Evolutionary conservation across 2,888 invertebrate species (phyloP).

Genomic region (Ectobius pallidus): DNA sequence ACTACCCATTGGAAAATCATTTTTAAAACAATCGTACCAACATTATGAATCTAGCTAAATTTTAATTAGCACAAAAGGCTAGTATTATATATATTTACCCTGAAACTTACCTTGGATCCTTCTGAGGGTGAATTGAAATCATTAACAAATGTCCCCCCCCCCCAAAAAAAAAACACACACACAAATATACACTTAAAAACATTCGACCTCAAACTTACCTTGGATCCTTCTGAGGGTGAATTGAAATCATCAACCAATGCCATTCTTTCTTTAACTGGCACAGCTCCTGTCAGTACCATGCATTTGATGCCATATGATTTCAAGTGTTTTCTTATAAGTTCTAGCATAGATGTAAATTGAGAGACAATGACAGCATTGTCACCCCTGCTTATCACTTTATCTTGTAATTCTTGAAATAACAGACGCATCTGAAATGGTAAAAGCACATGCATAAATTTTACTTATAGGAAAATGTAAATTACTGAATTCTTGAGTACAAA

Average conservation of each 20-base stretch:
- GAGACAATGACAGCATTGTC: slow-evolving; percentile 89
- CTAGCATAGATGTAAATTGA: slow-evolving; percentile 88
- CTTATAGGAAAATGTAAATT: too few relatives aligned
- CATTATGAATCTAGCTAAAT: too few relatives aligned
- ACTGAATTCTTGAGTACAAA: too few relatives aligned
- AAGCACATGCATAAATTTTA: too few relatives aligned
- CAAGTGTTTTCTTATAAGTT: slow-evolving; percentile 73
- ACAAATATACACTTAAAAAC: too few relatives aligned
- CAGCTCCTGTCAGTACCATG: slow-evolving; percentile 75
- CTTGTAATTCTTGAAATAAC: slow-evolving; percentile 62
- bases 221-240: slow-evolving; percentile 44
- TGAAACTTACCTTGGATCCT: slow-evolving; percentile 48
- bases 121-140: slow-evolving; percentile 64
- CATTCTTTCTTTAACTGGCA: slow-evolving; percentile 74
- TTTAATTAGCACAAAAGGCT: too few relatives aligned
- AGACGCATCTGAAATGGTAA: slow-evolving; percentile 58
- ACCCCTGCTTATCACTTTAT: slow-evolving; percentile 57
- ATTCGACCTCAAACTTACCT: too few relatives aligned
- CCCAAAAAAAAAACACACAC: too few relatives aligned
- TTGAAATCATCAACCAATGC: slow-evolving; percentile 76
- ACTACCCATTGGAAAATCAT: too few relatives aligned
- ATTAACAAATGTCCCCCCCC: slow-evolving; percentile 71
- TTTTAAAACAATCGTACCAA: too few relatives aligned
- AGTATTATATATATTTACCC: too few relatives aligned
- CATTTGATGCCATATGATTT: slow-evolving; percentile 58